phyloP scores from a whole-genome alignment of 2,888 invertebrate genomes.

The Drosophila fulvimacula region DNA sequence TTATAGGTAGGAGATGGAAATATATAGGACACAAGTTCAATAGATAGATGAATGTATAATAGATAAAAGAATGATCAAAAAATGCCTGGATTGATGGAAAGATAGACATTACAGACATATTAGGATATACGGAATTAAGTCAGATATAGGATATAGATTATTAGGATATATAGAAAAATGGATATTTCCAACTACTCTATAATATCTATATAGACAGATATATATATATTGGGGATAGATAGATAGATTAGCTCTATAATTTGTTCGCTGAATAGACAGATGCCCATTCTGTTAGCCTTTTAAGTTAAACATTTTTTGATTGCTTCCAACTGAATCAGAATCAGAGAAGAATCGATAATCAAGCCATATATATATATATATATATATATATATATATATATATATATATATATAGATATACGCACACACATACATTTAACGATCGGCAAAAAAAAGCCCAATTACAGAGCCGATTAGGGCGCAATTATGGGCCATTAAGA shows the following conservation, averaged over 20 bases:
- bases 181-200: no score
- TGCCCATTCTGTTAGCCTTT: background rate
- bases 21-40: no score
- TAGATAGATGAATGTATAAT: no score
- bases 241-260: background rate
- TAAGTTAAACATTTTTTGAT: rapidly evolving
- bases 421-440: background rate
- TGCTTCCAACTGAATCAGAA: background rate
- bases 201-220: background rate
- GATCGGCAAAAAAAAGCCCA: constrained; percentile 30
- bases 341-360: background rate
- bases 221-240: background rate
- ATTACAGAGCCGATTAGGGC: constrained; percentile 62
- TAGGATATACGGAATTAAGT: no score
- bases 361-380: background rate
- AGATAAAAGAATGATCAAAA: no score
- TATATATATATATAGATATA: background rate
- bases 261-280: background rate
- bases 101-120: no score
- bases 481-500: constrained; percentile 71
- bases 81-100: no score
- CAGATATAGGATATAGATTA: no score
- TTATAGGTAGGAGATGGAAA: no score
- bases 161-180: background rate
- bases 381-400: background rate